Conservation (phyloP, 2,888 invertebrate species). For the Cryptocephalus primarius region DNA sequence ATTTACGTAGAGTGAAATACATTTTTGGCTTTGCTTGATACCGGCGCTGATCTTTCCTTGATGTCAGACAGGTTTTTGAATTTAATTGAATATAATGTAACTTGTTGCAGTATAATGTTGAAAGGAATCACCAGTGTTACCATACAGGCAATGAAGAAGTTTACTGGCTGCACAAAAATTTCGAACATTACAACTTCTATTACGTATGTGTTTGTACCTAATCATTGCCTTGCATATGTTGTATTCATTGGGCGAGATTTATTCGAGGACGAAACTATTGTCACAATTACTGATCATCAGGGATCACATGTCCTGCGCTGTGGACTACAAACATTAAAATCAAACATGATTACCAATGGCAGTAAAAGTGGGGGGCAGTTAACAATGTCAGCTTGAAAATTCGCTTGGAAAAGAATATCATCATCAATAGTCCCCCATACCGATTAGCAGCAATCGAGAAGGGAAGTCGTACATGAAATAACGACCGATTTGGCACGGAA, state of each 20-base stretch:
- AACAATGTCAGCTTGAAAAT: conserved; percentile 8
- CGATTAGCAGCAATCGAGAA: conserved; percentile 11
- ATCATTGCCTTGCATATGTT: too few relatives aligned
- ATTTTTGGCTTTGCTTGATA: neutral
- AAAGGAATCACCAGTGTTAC: neutral
- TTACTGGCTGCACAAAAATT: neutral
- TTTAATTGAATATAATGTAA: neutral
- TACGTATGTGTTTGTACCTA: neutral
- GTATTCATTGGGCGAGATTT: too few relatives aligned
- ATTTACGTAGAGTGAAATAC: neutral
- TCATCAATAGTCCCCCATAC: conserved; percentile 14
- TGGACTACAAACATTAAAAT: too few relatives aligned
- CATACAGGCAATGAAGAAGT: neutral
- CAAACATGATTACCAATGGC: too few relatives aligned
- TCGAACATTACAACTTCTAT: neutral
- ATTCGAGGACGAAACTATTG: too few relatives aligned
- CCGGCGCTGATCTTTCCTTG: neutral
- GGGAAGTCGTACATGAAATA: too few relatives aligned
- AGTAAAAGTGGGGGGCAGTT: conserved; percentile 2
- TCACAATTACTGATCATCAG: too few relatives aligned
- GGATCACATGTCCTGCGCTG: too few relatives aligned
- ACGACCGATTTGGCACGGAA: too few relatives aligned
- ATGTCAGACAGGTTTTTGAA: neutral
- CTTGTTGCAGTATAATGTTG: neutral
- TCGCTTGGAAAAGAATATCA: conserved; percentile 4